phyloP scores from a whole-genome alignment of 1,140 invertebrate species.

The Euura lappo region DNA sequence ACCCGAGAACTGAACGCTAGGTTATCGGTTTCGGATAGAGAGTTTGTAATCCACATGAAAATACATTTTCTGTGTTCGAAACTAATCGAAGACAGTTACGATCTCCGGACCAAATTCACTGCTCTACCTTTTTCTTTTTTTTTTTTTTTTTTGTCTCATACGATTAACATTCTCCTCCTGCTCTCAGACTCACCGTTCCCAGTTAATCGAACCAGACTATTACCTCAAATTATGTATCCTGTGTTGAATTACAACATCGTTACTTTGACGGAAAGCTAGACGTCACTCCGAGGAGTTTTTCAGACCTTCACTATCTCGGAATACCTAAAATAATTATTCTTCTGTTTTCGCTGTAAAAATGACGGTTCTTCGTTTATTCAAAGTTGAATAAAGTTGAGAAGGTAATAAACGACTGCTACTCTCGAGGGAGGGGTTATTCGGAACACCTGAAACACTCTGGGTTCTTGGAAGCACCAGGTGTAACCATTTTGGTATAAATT shows the following conservation, averaged over 20 bases:
- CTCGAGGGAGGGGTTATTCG: not conserved
- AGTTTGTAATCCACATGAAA: not conserved
- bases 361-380: not conserved
- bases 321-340: too few species aligned
- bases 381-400: not conserved
- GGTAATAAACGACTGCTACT: not conserved
- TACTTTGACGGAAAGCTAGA: not conserved
- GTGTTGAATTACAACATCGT: not conserved
- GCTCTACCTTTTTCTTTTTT: too few species aligned
- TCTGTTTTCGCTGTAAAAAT: too few species aligned
- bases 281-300: not conserved
- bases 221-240: slow-evolving; percentile 1
- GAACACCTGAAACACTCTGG: not conserved
- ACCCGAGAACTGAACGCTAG: not conserved
- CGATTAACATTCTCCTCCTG: not conserved
- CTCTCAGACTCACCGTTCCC: not conserved
- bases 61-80: not conserved
- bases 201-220: slow-evolving; percentile 1
- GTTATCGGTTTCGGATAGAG: not conserved
- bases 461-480: not conserved
- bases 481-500: not conserved
- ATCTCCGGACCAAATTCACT: too few species aligned
- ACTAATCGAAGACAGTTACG: not conserved
- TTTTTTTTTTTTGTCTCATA: too few species aligned
- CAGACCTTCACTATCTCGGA: not conserved